Base-by-base conservation (phyloP, 2,113 vertebrate genomes). In the Orientallactaga bullata region DNA sequence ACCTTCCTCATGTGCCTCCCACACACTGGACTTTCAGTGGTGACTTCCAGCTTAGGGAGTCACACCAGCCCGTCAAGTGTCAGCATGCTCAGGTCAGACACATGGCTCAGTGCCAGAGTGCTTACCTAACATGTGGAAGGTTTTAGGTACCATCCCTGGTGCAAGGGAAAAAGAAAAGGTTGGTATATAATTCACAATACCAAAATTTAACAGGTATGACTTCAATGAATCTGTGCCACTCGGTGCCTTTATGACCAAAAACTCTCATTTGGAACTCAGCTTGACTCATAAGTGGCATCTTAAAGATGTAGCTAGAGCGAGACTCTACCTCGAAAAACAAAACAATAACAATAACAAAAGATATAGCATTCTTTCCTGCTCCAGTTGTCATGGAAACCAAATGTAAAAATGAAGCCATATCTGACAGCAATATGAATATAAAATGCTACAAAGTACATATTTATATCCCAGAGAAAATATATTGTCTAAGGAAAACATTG, bases 311-410 rank as follows among this genome's bases (percentile, higher is more conserved):
- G 47, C 39, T 47, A 47, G 42, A 47, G 42, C 8, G 42, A 47
- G 5, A 47, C 42, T 8, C 42, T 47, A 47, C 42, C 42, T 47
- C 8, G 42, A 47, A 47, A 47, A 47, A 47, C 42, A 47, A 47
- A 47, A 47, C 42, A 47, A n/a, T n/a, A n/a, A n/a, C n/a, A n/a
- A n/a, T n/a, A n/a, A n/a, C n/a, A 47, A 47, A 47, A 47, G 39
- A 9, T 13, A 65, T 5, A 21, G 47, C 39, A 47, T 35, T 51
- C 80, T 20, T 30, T 55, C 35, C 51, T 58, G 15, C 66, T 78
- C 37, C 13, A 7, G 39, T 88, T 91, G 84, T 84, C 90, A 88
- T 79, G 68, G 72, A 79, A 88, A 95, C 42, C 58, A 60, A 85
- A 60, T 13, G 60, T 32, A 77, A 58, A 63, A 60, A 58, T 65